Evolutionary conservation across 1,140 invertebrate genomes (phyloP).

Genomic region (Drosophila equinoxialis): DNA sequence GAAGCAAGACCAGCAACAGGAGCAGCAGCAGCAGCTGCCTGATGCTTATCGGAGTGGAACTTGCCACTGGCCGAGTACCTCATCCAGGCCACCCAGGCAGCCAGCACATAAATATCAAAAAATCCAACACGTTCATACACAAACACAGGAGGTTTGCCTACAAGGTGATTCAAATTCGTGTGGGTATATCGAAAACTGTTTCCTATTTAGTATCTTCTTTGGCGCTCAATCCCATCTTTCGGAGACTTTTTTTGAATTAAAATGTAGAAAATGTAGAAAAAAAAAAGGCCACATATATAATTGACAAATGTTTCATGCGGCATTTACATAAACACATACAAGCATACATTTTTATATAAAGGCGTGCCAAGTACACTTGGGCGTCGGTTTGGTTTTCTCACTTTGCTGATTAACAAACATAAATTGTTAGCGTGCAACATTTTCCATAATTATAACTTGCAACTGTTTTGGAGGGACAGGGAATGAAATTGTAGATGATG

Average conservation of each 20-base stretch:
- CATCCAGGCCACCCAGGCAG: neutral
- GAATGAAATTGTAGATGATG: slow-evolving; percentile 56
- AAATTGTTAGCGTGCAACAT: slow-evolving; percentile 55
- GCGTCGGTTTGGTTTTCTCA: slow-evolving; percentile 19
- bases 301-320: slow-evolving; percentile 23
- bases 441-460: slow-evolving; percentile 57
- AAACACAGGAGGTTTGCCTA: neutral
- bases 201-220: slow-evolving; percentile 41
- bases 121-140: slow-evolving; percentile 48
- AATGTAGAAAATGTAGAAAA: slow-evolving; percentile 37
- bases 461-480: neutral
- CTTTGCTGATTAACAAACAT: slow-evolving; percentile 71
- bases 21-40: slow-evolving; percentile 20
- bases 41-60: slow-evolving; percentile 60
- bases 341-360: slow-evolving; percentile 18
- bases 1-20: slow-evolving; percentile 13
- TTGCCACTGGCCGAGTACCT: slow-evolving; percentile 43
- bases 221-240: neutral
- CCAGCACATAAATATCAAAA: slow-evolving; percentile 66
- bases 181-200: slow-evolving; percentile 3
- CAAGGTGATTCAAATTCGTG: slow-evolving; percentile 25
- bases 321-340: slow-evolving; percentile 30
- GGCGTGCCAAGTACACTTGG: slow-evolving; percentile 24
- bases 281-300: neutral
- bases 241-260: slow-evolving; percentile 58